Evolutionary conservation across 2,113 vertebrate species (phyloP).

Genomic region (Takifugu bimaculatus): DNA sequence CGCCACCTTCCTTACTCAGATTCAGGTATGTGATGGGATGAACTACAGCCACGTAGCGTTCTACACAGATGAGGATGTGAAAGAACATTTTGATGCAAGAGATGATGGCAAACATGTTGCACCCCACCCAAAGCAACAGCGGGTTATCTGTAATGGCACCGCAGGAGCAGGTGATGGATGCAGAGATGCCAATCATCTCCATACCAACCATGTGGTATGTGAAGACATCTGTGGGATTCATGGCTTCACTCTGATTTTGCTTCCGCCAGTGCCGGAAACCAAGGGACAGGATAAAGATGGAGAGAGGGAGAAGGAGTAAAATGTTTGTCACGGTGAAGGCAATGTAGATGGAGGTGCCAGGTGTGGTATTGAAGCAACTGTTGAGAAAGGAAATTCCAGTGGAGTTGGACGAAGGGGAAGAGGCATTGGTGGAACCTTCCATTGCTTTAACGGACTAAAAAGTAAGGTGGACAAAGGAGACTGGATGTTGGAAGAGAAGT

Average conservation of each 20-base stretch:
- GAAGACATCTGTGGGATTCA: slow-evolving; percentile 11
- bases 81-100: slow-evolving; percentile 11
- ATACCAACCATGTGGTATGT: slow-evolving; percentile 26
- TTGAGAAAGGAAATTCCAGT: not conserved
- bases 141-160: fast-evolving
- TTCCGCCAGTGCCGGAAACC: not conserved
- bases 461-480: too few species aligned
- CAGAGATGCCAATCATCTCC: slow-evolving; percentile 1
- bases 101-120: slow-evolving; percentile 14
- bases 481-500: too few species aligned
- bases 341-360: not conserved
- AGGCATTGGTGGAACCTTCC: not conserved
- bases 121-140: not conserved
- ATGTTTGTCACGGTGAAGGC: slow-evolving; percentile 15
- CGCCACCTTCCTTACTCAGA: not conserved
- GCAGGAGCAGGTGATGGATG: not conserved
- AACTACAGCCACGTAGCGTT: slow-evolving; percentile 25
- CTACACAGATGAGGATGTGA: slow-evolving; percentile 20
- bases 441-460: not conserved
- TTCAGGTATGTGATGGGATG: slow-evolving; percentile 25
- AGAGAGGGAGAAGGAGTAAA: slow-evolving; percentile 27
- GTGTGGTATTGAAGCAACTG: slow-evolving; percentile 6
- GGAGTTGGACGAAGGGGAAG: slow-evolving; percentile 1
- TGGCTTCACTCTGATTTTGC: fast-evolving
- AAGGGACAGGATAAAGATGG: not conserved